Conservation (phyloP, 2,888 invertebrate species). For the Homarus gammarus region DNA sequence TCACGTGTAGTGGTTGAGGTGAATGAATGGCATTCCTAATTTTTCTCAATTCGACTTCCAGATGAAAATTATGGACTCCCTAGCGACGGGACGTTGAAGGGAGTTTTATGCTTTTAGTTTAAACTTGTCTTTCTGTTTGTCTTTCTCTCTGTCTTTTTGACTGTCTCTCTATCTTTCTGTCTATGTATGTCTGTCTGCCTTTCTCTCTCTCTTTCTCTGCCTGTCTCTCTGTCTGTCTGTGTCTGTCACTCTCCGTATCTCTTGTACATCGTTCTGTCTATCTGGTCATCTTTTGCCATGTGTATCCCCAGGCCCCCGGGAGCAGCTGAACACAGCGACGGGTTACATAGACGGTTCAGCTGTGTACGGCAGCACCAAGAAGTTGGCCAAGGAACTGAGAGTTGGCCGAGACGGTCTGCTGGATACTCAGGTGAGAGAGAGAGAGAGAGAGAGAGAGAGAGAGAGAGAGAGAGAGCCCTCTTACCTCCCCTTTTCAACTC, state of each 20-base stretch:
- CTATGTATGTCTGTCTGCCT: background rate
- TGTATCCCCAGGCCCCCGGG: slow-evolving; percentile 84
- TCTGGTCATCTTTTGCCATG: background rate
- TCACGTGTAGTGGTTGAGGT: no score
- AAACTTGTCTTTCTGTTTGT: no score
- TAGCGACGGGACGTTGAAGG: no score
- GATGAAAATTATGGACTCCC: no score
- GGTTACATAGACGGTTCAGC: slow-evolving; percentile 88
- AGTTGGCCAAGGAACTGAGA: background rate
- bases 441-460: no score
- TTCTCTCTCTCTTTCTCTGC: background rate
- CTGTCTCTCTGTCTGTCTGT: background rate
- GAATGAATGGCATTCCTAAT: no score
- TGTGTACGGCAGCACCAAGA: slow-evolving; percentile 81
- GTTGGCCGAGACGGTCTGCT: slow-evolving; percentile 25
- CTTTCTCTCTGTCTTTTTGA: no score
- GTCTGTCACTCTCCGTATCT: background rate
- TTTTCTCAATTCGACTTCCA: no score
- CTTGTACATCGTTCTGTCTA: background rate
- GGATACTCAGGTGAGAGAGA: slow-evolving; percentile 43
- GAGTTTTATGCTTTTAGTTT: no score
- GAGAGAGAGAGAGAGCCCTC: no score
- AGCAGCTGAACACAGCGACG: slow-evolving; percentile 86
- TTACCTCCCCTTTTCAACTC: no score
- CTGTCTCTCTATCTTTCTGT: background rate